Base-by-base conservation (phyloP, 2,113 vertebrate genomes). In the Willisornis vidua region DNA sequence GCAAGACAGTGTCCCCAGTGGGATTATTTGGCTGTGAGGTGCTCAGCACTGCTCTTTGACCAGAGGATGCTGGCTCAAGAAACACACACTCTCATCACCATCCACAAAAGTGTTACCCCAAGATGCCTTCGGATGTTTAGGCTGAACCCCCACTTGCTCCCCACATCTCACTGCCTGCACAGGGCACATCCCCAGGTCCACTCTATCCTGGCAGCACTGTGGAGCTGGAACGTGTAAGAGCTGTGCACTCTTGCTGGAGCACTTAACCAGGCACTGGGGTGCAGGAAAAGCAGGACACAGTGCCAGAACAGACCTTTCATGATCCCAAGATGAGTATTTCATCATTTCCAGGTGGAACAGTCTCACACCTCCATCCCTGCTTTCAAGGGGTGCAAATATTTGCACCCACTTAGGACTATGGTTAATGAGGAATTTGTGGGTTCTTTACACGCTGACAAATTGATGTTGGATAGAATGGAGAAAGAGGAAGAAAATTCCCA, bases 1-100 rank as follows among this genome's bases (percentile, higher is more conserved):
- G 45, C 46, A 10, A 78, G 22, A 24, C 14, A 3, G 43, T 2
- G 31, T 24, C 43, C 22, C 55, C 59, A 35, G 0, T 0, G 2
- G 75, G 54, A 10, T 48, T 61, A 17, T 45, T 52, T 14, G 85
- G 92, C 73, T 33, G 22, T 5, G 33, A 52, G 31, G 52, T 13
- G 29, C 61, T 35, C 65, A n/a, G 77, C 1, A 3, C 31, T 49
- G 43, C 73, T 73, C 72, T 16, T 45, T 4, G 7, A 46, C 26
- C 51, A 7, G 39, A 81, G 35, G 10, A 8, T 3, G 2, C 41
- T 1, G 2, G 57, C n/a, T 71, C 48, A 20, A 49, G 17, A 68
- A 77, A 37, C 10, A 17, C 20, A 5, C 0, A 0, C 18, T 55
- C 11, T 41, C 61, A 24, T 45, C 1, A 1, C 29, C 45, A 3